phyloP scores from a whole-genome alignment of 2,113 vertebrate species.

The Lepus europaeus region DNA sequence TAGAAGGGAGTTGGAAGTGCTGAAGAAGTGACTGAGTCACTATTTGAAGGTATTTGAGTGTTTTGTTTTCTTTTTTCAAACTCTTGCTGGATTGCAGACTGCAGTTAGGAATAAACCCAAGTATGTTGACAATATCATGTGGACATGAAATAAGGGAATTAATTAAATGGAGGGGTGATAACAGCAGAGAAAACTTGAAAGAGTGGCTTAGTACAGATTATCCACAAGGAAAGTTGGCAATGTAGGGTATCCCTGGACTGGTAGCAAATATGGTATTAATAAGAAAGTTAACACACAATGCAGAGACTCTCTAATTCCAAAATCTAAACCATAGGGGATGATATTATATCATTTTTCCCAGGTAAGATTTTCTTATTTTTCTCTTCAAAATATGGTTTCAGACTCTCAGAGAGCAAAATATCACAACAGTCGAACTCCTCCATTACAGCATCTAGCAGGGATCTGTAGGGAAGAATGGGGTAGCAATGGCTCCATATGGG shows the following conservation, averaged over 20 bases:
- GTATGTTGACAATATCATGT: slow-evolving; percentile 47
- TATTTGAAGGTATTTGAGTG: not conserved
- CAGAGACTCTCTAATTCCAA: slow-evolving; percentile 20
- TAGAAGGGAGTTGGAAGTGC: not conserved
- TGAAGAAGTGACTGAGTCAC: not conserved
- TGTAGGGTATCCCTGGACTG: not conserved
- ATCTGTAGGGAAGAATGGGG: not conserved
- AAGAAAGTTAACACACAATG: slow-evolving; percentile 58
- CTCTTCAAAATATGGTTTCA: slow-evolving; percentile 24
- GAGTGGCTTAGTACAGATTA: slow-evolving; percentile 43
- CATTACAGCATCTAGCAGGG: not conserved
- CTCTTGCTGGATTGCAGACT: slow-evolving; percentile 11
- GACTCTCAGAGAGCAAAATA: not conserved
- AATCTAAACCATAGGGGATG: slow-evolving; percentile 23
- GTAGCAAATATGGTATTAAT: slow-evolving; percentile 47
- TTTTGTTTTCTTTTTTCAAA: not conserved
- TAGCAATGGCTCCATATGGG: not conserved
- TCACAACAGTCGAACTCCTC: no score
- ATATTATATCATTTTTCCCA: not conserved
- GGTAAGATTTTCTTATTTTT: slow-evolving; percentile 43
- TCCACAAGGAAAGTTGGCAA: not conserved
- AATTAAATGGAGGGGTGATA: slow-evolving; percentile 27
- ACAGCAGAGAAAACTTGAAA: slow-evolving; percentile 49
- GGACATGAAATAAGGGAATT: slow-evolving; percentile 63
- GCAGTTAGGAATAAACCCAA: slow-evolving; percentile 51